Evolutionary conservation across 2,113 vertebrate species (phyloP).

Genomic region (Danio rerio): DNA sequence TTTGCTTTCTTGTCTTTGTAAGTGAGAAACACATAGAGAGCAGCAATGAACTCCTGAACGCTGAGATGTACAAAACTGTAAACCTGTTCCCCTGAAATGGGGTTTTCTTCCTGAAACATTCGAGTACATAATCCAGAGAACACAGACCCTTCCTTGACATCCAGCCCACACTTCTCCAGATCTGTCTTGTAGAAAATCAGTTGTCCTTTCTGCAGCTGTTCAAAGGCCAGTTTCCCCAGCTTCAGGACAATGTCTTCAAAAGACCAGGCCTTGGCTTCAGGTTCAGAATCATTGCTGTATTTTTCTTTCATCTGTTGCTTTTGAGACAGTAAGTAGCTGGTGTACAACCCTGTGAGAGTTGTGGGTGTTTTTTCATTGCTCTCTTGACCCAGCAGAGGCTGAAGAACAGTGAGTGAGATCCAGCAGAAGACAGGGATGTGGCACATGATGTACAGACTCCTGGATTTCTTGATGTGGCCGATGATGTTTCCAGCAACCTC

Average conservation of each 20-base stretch:
- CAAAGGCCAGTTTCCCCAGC: constrained; percentile 49
- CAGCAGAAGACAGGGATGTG: constrained; percentile 15
- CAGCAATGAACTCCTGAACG: constrained; percentile 59
- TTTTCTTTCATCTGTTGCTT: neutral
- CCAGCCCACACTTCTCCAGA: constrained; percentile 49
- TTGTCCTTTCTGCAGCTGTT: constrained; percentile 37
- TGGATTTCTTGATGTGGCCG: constrained; percentile 44
- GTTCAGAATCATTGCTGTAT: neutral
- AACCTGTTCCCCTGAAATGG: neutral
- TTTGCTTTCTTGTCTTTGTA: neutral
- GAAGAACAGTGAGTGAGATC: neutral
- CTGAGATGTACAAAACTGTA: constrained; percentile 58
- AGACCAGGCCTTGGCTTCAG: neutral
- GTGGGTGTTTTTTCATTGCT: neutral
- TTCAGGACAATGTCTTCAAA: constrained; percentile 36
- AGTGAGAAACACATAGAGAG: constrained; percentile 49
- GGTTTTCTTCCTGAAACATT: constrained; percentile 42
- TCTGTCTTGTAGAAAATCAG: constrained; percentile 54
- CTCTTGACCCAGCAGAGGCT: neutral
- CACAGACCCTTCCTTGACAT: constrained; percentile 27
- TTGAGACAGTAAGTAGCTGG: neutral
- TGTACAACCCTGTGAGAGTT: neutral
- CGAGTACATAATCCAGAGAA: constrained; percentile 50
- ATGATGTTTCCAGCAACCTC: constrained; percentile 35
- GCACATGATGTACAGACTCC: constrained; percentile 20